These are phyloP conservation scores for Perca fluviatilis DNA, from an alignment of 2,113 vertebrate genomes.

Conservation along the genomic window DNA sequence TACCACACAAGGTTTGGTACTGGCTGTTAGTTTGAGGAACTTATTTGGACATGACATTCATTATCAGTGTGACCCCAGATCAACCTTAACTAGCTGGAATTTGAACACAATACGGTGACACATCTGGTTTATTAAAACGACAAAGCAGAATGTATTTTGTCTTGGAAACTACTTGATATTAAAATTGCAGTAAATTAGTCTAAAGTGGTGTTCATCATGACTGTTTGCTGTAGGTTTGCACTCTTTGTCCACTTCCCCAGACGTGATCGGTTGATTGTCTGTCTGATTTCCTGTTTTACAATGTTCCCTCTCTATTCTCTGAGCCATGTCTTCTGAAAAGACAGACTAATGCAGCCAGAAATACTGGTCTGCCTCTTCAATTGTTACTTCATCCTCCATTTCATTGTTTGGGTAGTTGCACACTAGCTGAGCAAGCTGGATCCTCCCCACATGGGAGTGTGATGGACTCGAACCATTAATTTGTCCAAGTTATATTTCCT, in stretches of 20 bases:
- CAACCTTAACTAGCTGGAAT: background rate
- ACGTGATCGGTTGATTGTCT: slow-evolving; percentile 41
- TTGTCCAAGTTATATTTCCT: slow-evolving; percentile 10
- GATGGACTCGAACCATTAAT: slow-evolving; percentile 18
- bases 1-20: slow-evolving; percentile 17
- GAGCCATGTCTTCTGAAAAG: slow-evolving; percentile 40
- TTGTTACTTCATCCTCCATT: slow-evolving; percentile 50
- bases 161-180: background rate
- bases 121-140: background rate
- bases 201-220: rapidly evolving
- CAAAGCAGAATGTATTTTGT: background rate
- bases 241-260: slow-evolving; percentile 41
- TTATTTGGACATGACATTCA: slow-evolving; percentile 6
- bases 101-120: background rate
- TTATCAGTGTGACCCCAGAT: slow-evolving; percentile 5
- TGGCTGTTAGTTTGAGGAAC: slow-evolving; percentile 49
- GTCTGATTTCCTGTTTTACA: slow-evolving; percentile 71
- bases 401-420: slow-evolving; percentile 55
- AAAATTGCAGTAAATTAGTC: background rate
- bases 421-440: slow-evolving; percentile 28
- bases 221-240: slow-evolving; percentile 12
- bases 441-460: slow-evolving; percentile 30
- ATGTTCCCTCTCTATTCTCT: slow-evolving; percentile 42
- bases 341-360: slow-evolving; percentile 52
- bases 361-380: slow-evolving; percentile 60